Percentiles rank a stretch among this genome's conserved stretches.
Evolutionary conservation across 1,140 invertebrate species (phyloP).

Genomic region (Nilaparvata lugens): DNA sequence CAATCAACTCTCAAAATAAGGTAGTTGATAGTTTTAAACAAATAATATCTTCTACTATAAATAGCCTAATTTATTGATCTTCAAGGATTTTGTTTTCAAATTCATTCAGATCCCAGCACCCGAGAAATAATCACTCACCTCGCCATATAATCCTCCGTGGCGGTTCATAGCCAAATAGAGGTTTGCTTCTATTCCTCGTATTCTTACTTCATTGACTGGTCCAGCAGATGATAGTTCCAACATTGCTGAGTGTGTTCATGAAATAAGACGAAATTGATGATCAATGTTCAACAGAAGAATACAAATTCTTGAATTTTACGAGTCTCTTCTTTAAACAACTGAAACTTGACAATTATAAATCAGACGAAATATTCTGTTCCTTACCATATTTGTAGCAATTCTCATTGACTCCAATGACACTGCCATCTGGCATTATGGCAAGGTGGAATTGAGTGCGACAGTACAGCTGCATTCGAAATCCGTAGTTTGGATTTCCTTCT

Average conservation of each 20-base stretch:
- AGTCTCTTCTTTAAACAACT: too few species aligned
- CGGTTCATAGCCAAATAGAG: slow-evolving; percentile 51
- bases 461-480: slow-evolving; percentile 40
- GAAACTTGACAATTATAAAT: too few species aligned
- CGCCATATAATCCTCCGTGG: slow-evolving; percentile 49
- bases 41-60: too few species aligned
- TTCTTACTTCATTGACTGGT: slow-evolving; percentile 41
- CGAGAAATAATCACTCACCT: too few species aligned
- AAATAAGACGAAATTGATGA: not conserved
- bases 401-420: slow-evolving; percentile 41
- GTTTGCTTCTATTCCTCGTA: slow-evolving; percentile 45
- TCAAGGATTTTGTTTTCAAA: too few species aligned
- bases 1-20: too few species aligned
- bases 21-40: too few species aligned
- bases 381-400: slow-evolving; percentile 45
- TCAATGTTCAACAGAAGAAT: too few species aligned
- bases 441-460: slow-evolving; percentile 47
- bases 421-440: slow-evolving; percentile 42
- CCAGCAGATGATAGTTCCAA: slow-evolving; percentile 44
- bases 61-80: too few species aligned
- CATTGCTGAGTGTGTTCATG: slow-evolving; percentile 36
- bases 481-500: slow-evolving; percentile 26
- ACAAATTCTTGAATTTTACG: too few species aligned
- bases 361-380: slow-evolving; percentile 14
- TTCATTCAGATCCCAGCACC: too few species aligned